phyloP scores from a whole-genome alignment of 2,888 invertebrate genomes.

The Pycnomerus fuliginosus region DNA sequence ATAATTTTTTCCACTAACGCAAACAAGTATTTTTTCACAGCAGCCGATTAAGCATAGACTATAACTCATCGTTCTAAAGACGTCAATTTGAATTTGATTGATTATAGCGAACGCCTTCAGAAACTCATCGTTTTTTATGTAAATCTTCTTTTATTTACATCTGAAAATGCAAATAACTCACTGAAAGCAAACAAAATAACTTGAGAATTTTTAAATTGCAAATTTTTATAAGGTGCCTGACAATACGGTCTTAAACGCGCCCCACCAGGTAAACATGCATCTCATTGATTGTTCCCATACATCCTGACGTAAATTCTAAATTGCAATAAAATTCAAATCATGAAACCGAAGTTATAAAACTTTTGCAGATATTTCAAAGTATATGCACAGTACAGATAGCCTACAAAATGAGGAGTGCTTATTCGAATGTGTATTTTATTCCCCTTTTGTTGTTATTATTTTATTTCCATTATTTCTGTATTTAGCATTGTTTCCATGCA shows the following conservation, averaged over 20 bases:
- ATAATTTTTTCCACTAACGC: background rate
- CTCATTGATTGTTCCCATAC: too few species aligned
- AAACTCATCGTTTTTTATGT: conserved; percentile 31
- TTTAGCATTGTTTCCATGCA: too few species aligned
- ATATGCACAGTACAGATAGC: too few species aligned
- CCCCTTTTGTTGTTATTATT: too few species aligned
- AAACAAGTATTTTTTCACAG: conserved; percentile 10
- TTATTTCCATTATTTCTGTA: too few species aligned
- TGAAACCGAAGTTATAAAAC: too few species aligned
- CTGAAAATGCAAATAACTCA: conserved; percentile 30
- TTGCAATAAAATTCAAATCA: too few species aligned
- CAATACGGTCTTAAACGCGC: conserved; percentile 11
- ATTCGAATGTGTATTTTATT: too few species aligned
- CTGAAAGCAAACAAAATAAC: conserved; percentile 30
- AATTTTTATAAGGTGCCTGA: conserved; percentile 27
- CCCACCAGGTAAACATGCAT: too few species aligned
- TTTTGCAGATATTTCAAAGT: too few species aligned
- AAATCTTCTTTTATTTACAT: conserved; percentile 32
- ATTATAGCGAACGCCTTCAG: conserved; percentile 25
- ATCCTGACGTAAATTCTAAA: too few species aligned
- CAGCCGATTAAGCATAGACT: conserved; percentile 16
- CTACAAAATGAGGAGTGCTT: too few species aligned
- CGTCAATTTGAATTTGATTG: conserved; percentile 30
- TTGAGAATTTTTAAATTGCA: conserved; percentile 29
- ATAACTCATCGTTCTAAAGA: conserved; percentile 21